phyloP scores from a whole-genome alignment of 1,140 invertebrate genomes.

The Drosophila athabasca region DNA sequence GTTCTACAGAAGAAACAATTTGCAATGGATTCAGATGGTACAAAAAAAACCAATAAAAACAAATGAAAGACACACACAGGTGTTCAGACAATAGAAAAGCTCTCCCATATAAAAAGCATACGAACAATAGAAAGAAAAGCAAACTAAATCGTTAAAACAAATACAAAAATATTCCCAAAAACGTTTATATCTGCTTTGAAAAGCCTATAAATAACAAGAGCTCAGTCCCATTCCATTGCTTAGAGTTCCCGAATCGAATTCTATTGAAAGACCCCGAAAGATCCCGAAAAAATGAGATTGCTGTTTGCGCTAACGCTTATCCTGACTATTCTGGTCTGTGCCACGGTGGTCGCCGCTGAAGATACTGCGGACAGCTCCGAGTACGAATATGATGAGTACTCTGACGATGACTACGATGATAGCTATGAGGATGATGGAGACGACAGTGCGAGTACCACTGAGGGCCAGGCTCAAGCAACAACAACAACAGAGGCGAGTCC shows the following conservation, averaged over 20 bases:
- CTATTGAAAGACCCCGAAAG: too few species aligned
- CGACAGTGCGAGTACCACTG: not conserved
- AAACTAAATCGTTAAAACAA: not conserved
- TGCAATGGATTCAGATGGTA: not conserved
- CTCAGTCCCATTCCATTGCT: not conserved
- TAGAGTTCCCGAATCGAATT: constrained; percentile 1
- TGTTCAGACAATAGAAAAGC: constrained; percentile 8
- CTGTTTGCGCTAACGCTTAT: constrained; percentile 10
- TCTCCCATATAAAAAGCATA: too few species aligned
- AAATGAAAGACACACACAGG: constrained; percentile 20
- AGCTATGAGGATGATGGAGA: not conserved
- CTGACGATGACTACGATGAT: not conserved
- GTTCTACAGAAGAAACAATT: too few species aligned
- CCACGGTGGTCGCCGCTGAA: constrained; percentile 4
- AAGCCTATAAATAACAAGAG: constrained; percentile 30
- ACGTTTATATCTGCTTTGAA: not conserved
- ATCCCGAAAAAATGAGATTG: constrained; percentile 12
- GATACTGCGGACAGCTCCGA: not conserved
- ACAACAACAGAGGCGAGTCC: not conserved
- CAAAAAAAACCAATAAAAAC: not conserved
- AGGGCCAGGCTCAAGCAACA: too few species aligned
- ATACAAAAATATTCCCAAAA: constrained; percentile 3
- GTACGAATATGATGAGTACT: not conserved
- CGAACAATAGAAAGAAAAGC: too few species aligned
- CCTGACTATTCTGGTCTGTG: constrained; percentile 6